These are phyloP conservation scores for Psophia crepitans DNA, from an alignment of 2,113 vertebrate genomes.

Conservation along the genomic window DNA sequence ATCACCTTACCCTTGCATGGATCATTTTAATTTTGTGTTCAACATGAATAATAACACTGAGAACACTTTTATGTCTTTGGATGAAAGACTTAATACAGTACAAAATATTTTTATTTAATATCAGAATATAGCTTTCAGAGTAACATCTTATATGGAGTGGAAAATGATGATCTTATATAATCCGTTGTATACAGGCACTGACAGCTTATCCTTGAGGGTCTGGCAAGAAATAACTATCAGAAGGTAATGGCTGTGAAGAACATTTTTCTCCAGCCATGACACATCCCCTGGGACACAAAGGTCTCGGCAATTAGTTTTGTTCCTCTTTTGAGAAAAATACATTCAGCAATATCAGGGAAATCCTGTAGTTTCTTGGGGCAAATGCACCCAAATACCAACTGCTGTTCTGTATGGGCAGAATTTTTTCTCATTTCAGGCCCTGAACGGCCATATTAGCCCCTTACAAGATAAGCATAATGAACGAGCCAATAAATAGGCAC, in stretches of 20 bases:
- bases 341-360: neutral
- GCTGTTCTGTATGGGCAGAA: neutral
- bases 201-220: slow-evolving; percentile 57
- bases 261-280: slow-evolving; percentile 9
- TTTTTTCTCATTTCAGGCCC: neutral
- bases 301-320: slow-evolving; percentile 37
- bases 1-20: neutral
- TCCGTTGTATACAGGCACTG: slow-evolving; percentile 27
- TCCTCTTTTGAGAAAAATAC: neutral
- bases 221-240: slow-evolving; percentile 52
- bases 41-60: slow-evolving; percentile 10
- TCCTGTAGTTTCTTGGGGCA: neutral
- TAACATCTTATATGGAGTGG: slow-evolving; percentile 55
- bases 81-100: slow-evolving; percentile 36
- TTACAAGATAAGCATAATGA: neutral
- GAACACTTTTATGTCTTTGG: slow-evolving; percentile 14
- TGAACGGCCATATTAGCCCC: neutral
- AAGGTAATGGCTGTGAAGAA: slow-evolving; percentile 50
- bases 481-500: neutral
- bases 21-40: slow-evolving; percentile 25
- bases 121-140: slow-evolving; percentile 36
- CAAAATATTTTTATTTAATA: slow-evolving; percentile 44
- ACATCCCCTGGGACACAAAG: slow-evolving; percentile 46
- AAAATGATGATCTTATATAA: slow-evolving; percentile 64
- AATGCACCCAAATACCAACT: neutral